Evolutionary conservation across 2,888 invertebrate genomes (phyloP).

Genomic region (Chloroclystis v-ata): DNA sequence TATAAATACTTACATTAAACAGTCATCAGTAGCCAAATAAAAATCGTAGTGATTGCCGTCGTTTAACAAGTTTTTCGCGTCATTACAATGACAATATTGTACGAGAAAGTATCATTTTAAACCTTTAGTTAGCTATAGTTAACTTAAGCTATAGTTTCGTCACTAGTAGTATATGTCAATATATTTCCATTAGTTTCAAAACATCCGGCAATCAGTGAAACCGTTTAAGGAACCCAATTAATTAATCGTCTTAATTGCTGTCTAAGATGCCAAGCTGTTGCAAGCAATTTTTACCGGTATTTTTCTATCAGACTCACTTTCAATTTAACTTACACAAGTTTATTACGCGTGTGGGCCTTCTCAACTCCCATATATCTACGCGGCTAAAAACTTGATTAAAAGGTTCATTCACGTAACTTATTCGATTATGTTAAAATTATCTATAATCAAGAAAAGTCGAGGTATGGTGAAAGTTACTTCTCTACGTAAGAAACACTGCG

Average conservation of each 20-base stretch:
- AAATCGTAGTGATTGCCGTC: too few species aligned
- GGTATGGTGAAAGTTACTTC: constrained; percentile 23
- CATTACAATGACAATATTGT: too few species aligned
- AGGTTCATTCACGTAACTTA: constrained; percentile 2
- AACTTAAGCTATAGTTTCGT: too few species aligned
- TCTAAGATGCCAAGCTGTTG: constrained; percentile 15
- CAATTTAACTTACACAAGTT: constrained; percentile 1
- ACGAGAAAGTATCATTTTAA: too few species aligned
- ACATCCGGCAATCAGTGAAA: constrained; percentile 27
- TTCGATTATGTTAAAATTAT: background rate
- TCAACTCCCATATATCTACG: background rate
- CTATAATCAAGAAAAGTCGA: constrained; percentile 6
- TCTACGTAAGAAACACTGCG: constrained; percentile 1
- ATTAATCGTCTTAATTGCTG: constrained; percentile 20
- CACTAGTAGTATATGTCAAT: too few species aligned
- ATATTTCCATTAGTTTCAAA: constrained; percentile 13
- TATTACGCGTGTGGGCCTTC: constrained; percentile 3
- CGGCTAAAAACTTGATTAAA: background rate
- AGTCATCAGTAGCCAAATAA: too few species aligned
- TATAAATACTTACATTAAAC: background rate
- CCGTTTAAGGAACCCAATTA: constrained; percentile 19
- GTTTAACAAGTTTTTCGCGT: too few species aligned
- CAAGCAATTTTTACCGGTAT: constrained; percentile 3
- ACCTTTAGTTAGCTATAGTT: too few species aligned
- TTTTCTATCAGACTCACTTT: constrained; percentile 13